Conservation (phyloP, 1,140 invertebrate species). For the Zaprionus capensis region DNA sequence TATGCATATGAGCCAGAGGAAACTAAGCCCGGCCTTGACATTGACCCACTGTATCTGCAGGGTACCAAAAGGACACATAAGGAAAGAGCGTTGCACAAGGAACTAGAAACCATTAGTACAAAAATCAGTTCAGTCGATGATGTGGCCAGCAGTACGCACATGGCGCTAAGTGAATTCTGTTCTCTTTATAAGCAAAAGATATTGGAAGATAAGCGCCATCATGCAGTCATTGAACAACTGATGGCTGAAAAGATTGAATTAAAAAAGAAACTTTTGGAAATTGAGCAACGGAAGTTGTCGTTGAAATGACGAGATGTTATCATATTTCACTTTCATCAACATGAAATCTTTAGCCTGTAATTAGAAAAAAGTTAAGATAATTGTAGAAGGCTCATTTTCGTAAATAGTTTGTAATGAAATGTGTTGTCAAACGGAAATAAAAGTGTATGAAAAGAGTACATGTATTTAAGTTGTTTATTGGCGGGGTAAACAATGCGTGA, state of each 20-base stretch:
- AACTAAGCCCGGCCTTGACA: slow-evolving; percentile 44
- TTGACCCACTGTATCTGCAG: slow-evolving; percentile 65
- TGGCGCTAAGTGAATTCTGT: slow-evolving; percentile 61
- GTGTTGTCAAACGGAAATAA: slow-evolving; percentile 8
- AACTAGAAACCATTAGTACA: slow-evolving; percentile 54
- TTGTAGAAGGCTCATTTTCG: slow-evolving; percentile 12
- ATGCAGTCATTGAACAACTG: slow-evolving; percentile 58
- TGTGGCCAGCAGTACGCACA: slow-evolving; percentile 37
- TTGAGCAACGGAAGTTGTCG: slow-evolving; percentile 62
- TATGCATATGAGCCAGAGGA: slow-evolving; percentile 65
- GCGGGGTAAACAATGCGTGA: background rate
- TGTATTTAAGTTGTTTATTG: background rate
- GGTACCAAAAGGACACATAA: slow-evolving; percentile 34
- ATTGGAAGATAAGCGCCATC: slow-evolving; percentile 60
- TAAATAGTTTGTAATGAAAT: slow-evolving; percentile 11
- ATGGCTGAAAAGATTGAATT: slow-evolving; percentile 68
- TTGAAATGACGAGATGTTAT: slow-evolving; percentile 41
- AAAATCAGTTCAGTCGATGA: slow-evolving; percentile 45
- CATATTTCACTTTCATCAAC: slow-evolving; percentile 4
- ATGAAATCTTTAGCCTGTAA: slow-evolving; percentile 17
- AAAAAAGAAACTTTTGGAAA: slow-evolving; percentile 66
- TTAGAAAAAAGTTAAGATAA: slow-evolving; percentile 23
- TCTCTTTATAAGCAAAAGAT: slow-evolving; percentile 64
- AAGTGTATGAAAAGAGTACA: slow-evolving; percentile 1
- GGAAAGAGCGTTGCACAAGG: slow-evolving; percentile 19